Percentiles rank a stretch among this genome's conserved stretches.
Conservation (phyloP, 1,140 invertebrate species). For the Armadillidium nasatum region DNA sequence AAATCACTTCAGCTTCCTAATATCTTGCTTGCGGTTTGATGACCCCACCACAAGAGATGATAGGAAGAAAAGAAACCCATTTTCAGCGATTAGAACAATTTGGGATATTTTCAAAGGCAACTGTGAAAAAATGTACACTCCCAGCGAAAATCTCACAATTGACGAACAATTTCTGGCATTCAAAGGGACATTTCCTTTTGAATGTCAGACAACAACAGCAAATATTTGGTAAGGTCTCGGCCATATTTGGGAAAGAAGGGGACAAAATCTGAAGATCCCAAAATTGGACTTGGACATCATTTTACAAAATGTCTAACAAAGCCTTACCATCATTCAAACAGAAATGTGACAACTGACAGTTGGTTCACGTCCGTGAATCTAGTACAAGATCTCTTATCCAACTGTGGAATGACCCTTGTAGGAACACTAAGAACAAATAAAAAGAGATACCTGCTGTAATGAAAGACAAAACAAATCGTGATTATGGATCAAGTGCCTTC, state of each 20-base stretch:
- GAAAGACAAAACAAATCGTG: background rate
- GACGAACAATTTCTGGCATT: conserved; percentile 29
- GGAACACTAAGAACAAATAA: conserved; percentile 19
- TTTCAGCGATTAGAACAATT: conserved; percentile 43
- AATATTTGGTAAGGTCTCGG: background rate
- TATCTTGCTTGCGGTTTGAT: conserved; percentile 44
- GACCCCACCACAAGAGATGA: conserved; percentile 37
- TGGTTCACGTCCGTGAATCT: conserved; percentile 17
- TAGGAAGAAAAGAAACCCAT: conserved; percentile 37
- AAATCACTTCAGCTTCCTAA: conserved; percentile 16
- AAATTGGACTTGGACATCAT: conserved; percentile 14
- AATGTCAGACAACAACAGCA: conserved; percentile 13
- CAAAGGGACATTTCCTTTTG: conserved; percentile 27
- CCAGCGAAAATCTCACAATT: conserved; percentile 30
- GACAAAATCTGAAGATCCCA: too few relatives aligned
- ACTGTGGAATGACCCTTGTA: conserved; percentile 20
- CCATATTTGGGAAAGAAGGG: conserved; percentile 2
- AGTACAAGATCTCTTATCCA: background rate
- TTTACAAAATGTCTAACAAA: background rate
- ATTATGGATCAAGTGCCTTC: conserved; percentile 27
- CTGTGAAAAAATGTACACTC: conserved; percentile 24
- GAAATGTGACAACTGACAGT: conserved; percentile 22
- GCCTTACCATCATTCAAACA: conserved; percentile 16
- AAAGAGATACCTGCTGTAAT: conserved; percentile 22
- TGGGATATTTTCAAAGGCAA: conserved; percentile 40